Evolutionary conservation across 2,797 vertebrate genomes (phyloP).

Genomic region (Melanotaenia nigrans): DNA sequence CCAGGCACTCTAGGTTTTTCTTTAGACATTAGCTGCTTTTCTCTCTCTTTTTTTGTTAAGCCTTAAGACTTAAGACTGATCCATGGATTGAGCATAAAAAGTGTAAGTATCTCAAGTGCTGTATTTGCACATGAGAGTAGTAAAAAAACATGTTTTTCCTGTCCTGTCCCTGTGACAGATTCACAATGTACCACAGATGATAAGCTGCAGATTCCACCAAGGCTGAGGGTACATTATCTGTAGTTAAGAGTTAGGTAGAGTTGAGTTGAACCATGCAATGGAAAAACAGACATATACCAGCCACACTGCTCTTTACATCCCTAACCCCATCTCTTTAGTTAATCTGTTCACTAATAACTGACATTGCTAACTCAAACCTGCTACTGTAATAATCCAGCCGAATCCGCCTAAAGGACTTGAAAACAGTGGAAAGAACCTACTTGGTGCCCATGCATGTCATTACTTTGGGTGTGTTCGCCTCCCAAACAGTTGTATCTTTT

Average conservation of each 20-base stretch:
- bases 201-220: constrained; percentile 3
- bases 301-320: constrained; percentile 8
- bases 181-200: neutral
- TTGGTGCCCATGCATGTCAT: constrained; percentile 65
- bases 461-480: constrained; percentile 51
- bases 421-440: constrained; percentile 25
- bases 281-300: constrained; percentile 1
- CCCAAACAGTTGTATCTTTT: constrained; percentile 41
- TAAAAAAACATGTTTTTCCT: neutral
- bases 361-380: constrained; percentile 39
- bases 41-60: neutral
- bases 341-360: constrained; percentile 55
- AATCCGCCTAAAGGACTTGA: constrained; percentile 36
- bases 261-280: constrained; percentile 10
- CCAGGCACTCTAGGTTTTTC: neutral
- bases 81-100: too few species aligned
- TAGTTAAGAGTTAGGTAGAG: neutral
- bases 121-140: too few species aligned
- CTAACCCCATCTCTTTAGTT: constrained; percentile 13
- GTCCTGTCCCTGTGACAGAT: neutral
- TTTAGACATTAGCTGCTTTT: neutral
- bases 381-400: constrained; percentile 24
- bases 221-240: neutral
- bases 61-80: too few species aligned
- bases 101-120: too few species aligned